These are phyloP conservation scores for Pterocles burchelli DNA, from an alignment of 2,113 vertebrate genomes.

Conservation along the genomic window DNA sequence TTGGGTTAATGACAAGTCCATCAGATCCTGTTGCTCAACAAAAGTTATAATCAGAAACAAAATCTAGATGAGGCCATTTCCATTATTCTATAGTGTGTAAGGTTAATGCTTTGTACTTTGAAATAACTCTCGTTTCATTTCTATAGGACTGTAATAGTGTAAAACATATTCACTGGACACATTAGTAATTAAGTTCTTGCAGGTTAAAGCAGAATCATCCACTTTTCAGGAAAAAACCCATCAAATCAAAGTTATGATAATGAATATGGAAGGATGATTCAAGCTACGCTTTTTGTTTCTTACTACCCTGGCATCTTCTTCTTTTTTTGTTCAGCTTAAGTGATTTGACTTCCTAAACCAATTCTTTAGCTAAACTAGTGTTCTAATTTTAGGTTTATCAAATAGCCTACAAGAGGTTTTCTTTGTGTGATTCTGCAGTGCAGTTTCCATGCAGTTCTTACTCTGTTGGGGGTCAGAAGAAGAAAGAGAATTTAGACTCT, in stretches of 20 bases:
- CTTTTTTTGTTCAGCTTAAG: not conserved
- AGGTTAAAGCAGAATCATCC: not conserved
- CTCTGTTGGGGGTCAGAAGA: not conserved
- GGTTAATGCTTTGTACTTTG: not conserved
- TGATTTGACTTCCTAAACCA: slow-evolving; percentile 10
- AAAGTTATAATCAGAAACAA: not conserved
- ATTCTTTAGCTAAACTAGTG: not conserved
- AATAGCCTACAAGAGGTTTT: not conserved
- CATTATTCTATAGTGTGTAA: not conserved
- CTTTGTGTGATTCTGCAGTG: not conserved
- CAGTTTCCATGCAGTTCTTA: not conserved
- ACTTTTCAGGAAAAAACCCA: not conserved
- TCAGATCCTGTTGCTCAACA: not conserved
- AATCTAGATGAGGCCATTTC: not conserved
- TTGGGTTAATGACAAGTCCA: not conserved
- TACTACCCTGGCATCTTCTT: not conserved
- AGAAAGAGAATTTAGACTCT: slow-evolving; percentile 1
- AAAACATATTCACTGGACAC: not conserved
- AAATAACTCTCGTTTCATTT: not conserved
- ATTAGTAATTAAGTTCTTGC: not conserved
- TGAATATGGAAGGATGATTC: not conserved
- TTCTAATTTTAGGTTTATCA: slow-evolving; percentile 49
- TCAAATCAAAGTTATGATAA: not conserved
- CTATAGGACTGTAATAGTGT: not conserved
- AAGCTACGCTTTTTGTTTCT: not conserved